Conservation (phyloP, 2,888 invertebrate genomes). For the Barypeithes pellucidus region DNA sequence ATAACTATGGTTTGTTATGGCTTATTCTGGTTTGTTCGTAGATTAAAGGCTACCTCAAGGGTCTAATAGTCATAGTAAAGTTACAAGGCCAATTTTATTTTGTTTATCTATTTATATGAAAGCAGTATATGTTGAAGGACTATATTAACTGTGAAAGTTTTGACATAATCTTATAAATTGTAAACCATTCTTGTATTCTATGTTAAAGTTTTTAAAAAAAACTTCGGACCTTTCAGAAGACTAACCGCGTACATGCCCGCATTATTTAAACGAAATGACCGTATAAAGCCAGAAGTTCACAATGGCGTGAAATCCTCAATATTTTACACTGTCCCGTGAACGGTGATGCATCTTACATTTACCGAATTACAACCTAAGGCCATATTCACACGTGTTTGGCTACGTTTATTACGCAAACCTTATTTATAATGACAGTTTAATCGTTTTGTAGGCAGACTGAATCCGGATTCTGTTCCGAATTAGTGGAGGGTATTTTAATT, state of each 20-base stretch:
- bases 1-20: too few relatives aligned
- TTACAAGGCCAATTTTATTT: too few relatives aligned
- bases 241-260: neutral
- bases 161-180: too few relatives aligned
- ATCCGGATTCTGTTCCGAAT: constrained; percentile 26
- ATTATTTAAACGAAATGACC: constrained; percentile 4
- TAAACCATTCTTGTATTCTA: too few relatives aligned
- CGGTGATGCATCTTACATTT: constrained; percentile 24
- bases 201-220: too few relatives aligned
- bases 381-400: constrained; percentile 17
- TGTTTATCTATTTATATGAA: too few relatives aligned
- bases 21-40: too few relatives aligned
- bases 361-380: constrained; percentile 21
- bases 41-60: too few relatives aligned
- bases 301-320: constrained; percentile 10
- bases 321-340: constrained; percentile 1
- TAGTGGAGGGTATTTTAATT: constrained; percentile 18
- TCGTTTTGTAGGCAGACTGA: constrained; percentile 30
- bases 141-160: too few relatives aligned
- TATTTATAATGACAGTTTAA: constrained; percentile 50
- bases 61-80: too few relatives aligned
- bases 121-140: too few relatives aligned
- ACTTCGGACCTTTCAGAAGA: too few relatives aligned
- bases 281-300: constrained; percentile 2
- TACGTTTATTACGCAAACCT: constrained; percentile 11